These are phyloP conservation scores for Mallotus villosus DNA, from an alignment of 2,797 vertebrate genomes.

Conservation along the genomic window DNA sequence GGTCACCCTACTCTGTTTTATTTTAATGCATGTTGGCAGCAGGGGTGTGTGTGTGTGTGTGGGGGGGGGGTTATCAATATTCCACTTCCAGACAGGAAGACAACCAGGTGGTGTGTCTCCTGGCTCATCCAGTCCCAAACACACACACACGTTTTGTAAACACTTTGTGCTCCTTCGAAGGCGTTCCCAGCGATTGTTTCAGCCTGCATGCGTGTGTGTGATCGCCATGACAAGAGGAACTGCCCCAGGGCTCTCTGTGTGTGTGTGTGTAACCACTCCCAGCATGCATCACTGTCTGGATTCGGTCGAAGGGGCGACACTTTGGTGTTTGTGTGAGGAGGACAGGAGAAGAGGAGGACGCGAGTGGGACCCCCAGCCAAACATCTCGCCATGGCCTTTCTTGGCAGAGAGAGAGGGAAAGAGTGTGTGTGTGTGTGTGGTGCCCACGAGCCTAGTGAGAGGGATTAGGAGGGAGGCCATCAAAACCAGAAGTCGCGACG, in stretches of 20 bases:
- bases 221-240: slow-evolving; percentile 3
- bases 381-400: too few species aligned
- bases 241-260: neutral
- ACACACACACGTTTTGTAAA: neutral
- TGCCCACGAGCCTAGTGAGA: too few species aligned
- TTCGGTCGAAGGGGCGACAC: neutral
- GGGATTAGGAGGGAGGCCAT: neutral
- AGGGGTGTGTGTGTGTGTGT: neutral
- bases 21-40: slow-evolving; percentile 19
- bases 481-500: neutral
- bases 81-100: neutral
- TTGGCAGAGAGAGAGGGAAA: too few species aligned
- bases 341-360: neutral
- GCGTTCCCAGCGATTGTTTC: neutral
- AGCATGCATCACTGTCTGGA: neutral
- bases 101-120: neutral
- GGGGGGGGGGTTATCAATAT: slow-evolving; percentile 9
- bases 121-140: too few species aligned
- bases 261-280: neutral
- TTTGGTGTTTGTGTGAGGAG: neutral
- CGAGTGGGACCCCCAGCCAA: neutral
- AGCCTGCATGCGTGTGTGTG: slow-evolving; percentile 1
- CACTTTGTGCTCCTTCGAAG: neutral
- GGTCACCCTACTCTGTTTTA: neutral
- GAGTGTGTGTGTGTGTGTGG: too few species aligned